A percentile compares a stretch with the other conserved stretches of the same genome.
phyloP scores from a whole-genome alignment of 37 sponge, comb jelly and placozoan genomes.

The Eunapius fragilis region DNA sequence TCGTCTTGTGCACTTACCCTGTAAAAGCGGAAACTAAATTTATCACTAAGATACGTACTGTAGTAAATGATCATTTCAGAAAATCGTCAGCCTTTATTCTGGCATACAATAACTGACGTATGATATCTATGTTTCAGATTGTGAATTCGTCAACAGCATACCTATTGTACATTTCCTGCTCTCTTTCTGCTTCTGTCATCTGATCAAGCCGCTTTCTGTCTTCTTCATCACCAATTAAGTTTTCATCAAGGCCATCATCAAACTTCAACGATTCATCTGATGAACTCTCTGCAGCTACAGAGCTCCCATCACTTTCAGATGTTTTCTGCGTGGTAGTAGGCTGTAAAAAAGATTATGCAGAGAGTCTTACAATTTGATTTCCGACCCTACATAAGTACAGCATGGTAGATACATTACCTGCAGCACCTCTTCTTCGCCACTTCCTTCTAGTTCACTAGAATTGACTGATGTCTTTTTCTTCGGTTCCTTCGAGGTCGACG shows the following conservation, averaged over 20 bases:
- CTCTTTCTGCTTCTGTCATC: constrained; percentile 97
- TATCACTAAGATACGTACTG: too few species aligned
- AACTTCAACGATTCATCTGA: constrained; percentile 64
- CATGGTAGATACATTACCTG: neutral
- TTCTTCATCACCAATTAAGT: constrained; percentile 86
- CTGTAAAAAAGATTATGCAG: too few species aligned
- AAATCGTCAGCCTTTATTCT: too few species aligned
- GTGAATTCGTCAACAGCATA: neutral
- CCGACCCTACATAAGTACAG: neutral
- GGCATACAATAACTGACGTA: too few species aligned
- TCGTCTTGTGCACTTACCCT: too few species aligned
- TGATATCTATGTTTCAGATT: too few species aligned
- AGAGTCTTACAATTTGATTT: too few species aligned
- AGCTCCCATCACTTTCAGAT: constrained; percentile 29
- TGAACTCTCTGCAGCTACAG: constrained; percentile 8
- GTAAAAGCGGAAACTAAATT: too few species aligned
- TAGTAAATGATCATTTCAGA: too few species aligned
- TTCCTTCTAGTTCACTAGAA: neutral
- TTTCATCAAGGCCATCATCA: constrained; percentile 93
- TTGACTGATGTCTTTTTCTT: neutral
- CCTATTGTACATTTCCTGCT: constrained; percentile 90
- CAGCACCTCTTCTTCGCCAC: constrained; percentile 1
- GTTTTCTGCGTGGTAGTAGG: constrained; percentile 2
- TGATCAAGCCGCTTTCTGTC: constrained; percentile 72
- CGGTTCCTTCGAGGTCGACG: neutral